A percentile compares a stretch with the other conserved stretches of the same genome.
Conservation (phyloP, 2,797 vertebrate species). For the Mionectes olivaceus region DNA sequence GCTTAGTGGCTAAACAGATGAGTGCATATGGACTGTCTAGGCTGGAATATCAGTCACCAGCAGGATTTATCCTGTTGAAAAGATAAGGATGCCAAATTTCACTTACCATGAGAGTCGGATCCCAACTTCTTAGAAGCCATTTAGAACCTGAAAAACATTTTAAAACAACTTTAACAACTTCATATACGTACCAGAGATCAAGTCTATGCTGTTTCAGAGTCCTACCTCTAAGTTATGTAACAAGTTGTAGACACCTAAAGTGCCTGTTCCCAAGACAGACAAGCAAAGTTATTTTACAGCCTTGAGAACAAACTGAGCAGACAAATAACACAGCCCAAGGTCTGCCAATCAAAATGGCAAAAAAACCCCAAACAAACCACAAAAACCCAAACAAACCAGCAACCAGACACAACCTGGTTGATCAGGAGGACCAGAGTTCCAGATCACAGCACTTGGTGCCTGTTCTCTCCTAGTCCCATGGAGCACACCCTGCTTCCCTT, state of each 20-base stretch:
- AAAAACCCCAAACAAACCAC: background rate
- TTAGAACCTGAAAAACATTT: constrained; percentile 89
- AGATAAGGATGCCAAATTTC: background rate
- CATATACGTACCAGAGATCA: background rate
- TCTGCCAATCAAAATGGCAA: background rate
- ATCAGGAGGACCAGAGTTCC: background rate
- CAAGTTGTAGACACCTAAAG: background rate
- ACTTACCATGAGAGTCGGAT: constrained; percentile 92
- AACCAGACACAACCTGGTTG: background rate
- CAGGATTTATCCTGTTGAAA: background rate
- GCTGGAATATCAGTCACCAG: background rate
- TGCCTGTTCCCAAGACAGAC: background rate
- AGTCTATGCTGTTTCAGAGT: background rate
- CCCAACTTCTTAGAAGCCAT: constrained; percentile 98
- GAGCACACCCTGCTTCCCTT: background rate
- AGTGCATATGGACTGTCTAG: background rate
- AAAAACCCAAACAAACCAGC: background rate
- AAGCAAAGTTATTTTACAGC: background rate
- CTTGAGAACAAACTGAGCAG: background rate
- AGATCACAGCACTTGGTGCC: background rate
- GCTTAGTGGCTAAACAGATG: background rate
- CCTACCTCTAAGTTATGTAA: background rate
- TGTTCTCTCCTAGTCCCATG: background rate
- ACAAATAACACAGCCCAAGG: background rate
- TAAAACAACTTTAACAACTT: constrained; percentile 8